Evolutionary conservation across 2,113 vertebrate genomes (phyloP).

Genomic region (Pseudolaguvia tuberculata): DNA sequence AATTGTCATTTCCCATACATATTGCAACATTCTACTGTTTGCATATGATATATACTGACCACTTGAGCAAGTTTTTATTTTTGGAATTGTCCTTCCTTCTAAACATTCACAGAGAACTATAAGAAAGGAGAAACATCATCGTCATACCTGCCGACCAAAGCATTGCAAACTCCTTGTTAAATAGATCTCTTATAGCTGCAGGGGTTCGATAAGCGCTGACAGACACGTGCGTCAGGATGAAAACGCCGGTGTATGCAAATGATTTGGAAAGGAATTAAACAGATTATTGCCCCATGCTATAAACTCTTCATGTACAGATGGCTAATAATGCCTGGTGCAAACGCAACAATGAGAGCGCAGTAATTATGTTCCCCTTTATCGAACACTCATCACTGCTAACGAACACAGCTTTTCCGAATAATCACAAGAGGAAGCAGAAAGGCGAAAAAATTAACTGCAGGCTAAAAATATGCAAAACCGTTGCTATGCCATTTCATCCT

Average conservation of each 20-base stretch:
- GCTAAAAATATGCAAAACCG: not conserved
- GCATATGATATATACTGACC: not conserved
- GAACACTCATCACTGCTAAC: not conserved
- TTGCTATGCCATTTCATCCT: constrained; percentile 45
- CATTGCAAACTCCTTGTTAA: not conserved
- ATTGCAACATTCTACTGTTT: not conserved
- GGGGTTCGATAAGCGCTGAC: not conserved
- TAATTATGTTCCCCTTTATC: not conserved
- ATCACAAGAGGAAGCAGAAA: not conserved
- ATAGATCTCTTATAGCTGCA: not conserved
- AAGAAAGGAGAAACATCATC: not conserved
- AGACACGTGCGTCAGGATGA: not conserved
- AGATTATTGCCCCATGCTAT: not conserved
- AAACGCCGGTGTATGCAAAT: not conserved
- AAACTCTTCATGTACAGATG: not conserved
- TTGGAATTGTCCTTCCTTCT: not conserved
- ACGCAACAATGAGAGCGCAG: not conserved
- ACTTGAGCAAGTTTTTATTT: not conserved
- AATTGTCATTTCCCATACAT: not conserved
- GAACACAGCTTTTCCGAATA: not conserved
- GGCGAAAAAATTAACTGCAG: not conserved
- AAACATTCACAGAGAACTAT: not conserved
- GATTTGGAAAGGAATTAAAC: no score
- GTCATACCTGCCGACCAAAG: not conserved
- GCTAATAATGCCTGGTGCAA: not conserved